Base-by-base conservation (phyloP, 2,888 invertebrate species). In the Calephelis perditalis region DNA sequence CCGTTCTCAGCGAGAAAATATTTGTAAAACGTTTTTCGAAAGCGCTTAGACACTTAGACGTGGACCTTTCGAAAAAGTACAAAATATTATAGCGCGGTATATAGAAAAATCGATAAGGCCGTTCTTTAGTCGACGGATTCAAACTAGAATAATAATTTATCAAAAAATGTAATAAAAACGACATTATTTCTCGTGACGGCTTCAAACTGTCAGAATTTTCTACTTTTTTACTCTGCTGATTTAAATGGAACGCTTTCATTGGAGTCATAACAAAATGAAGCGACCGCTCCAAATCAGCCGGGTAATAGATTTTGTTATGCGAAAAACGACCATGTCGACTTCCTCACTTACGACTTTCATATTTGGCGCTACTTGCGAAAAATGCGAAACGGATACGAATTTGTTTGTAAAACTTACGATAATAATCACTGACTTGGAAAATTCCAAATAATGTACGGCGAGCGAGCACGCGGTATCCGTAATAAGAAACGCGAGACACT, bases 351-450 rank as follows among this genome's bases (percentile, higher is more conserved):
- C 71, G 84, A 86, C 87, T 87, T 87, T 88, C 82, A 78, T 85
- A 87, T 79, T 83, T 81, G 80, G 85, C 80, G 85, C 82, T 81
- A 82, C 77, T 84, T 78, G 85, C 82, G 85, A 88, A 88, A 86
- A 86, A 87, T 82, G 83, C 79, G 81, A 86, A 84, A 82, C 84
- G 79, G 80, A 84, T 78, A 81, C 77, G 77, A 83, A 82, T 85
- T 86, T 84, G 84, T 86, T 87, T 86, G 84, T 84, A 84, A 84
- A 88, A 87, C 86, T 87, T 82, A 86, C 84, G 78, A 79, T 70
- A 70, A 73, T 77, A 78, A 79, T 90, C 92, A 89, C 91, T 91
- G 90, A 87, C 91, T 92, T 91, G 92, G 92, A 92, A 92, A 92
- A 92, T 92, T 92, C 91, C 92, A 84, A 92, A 85, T 82, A 82